A percentile compares a stretch with the other conserved stretches of the same genome.
phyloP scores from a whole-genome alignment of 2,888 invertebrate genomes.

The Sinelater perroti region DNA sequence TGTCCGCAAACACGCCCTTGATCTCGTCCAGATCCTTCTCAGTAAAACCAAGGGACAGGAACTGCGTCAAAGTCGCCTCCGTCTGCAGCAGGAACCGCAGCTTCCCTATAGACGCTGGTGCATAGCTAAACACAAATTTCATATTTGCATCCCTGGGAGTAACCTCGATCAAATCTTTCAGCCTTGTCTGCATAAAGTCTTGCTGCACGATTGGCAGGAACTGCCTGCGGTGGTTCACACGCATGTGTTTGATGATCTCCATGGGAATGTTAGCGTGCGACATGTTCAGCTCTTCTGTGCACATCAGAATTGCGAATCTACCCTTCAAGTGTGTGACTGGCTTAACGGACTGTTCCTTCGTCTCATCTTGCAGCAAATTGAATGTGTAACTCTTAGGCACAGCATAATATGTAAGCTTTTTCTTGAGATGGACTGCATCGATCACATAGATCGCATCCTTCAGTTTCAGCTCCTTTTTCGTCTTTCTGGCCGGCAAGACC shows the following conservation, averaged over 20 bases:
- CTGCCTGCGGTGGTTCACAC: constrained; percentile 68
- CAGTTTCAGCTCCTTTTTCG: constrained; percentile 64
- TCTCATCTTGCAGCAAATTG: constrained; percentile 70
- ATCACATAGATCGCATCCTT: constrained; percentile 68
- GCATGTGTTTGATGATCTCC: constrained; percentile 58
- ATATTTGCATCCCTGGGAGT: constrained; percentile 67
- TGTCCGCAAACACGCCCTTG: constrained; percentile 95
- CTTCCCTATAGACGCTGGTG: constrained; percentile 82
- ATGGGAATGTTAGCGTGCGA: constrained; percentile 53
- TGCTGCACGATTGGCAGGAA: constrained; percentile 86
- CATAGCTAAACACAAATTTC: constrained; percentile 75
- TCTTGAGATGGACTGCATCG: constrained; percentile 69
- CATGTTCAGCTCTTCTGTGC: constrained; percentile 69
- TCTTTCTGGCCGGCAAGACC: constrained; percentile 68
- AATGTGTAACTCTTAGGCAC: constrained; percentile 80
- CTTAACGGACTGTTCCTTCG: constrained; percentile 50
- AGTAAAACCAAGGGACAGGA: constrained; percentile 83
- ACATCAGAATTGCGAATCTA: constrained; percentile 76
- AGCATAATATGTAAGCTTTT: constrained; percentile 76
- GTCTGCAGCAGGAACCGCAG: constrained; percentile 80
- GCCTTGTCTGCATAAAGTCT: constrained; percentile 83
- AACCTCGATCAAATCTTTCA: constrained; percentile 77
- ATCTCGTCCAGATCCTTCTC: constrained; percentile 96
- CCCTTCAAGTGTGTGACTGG: constrained; percentile 82
- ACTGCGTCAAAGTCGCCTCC: constrained; percentile 75